phyloP scores from a whole-genome alignment of 1,140 invertebrate genomes.

The Cherax quadricarinatus region DNA sequence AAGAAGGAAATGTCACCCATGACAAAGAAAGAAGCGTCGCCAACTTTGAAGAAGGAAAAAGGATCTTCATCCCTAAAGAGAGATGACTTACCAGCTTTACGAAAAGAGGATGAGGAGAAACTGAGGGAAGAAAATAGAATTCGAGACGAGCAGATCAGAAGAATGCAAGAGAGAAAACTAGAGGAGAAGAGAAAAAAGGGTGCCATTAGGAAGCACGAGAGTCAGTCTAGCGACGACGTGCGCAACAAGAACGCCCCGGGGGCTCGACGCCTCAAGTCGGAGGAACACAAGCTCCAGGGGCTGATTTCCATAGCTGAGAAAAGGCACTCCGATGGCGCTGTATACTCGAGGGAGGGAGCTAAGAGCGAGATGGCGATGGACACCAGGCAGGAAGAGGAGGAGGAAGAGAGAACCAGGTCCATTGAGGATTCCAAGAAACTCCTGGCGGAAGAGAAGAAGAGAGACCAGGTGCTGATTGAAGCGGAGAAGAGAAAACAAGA shows the following conservation, averaged over 20 bases:
- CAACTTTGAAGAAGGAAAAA: constrained; percentile 25
- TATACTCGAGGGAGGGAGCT: background rate
- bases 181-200: constrained; percentile 67
- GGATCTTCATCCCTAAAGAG: constrained; percentile 14
- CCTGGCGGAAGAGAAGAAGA: constrained; percentile 39
- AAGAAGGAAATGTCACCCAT: background rate
- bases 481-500: constrained; percentile 55
- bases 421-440: constrained; percentile 23
- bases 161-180: constrained; percentile 71
- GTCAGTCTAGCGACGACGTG: constrained; percentile 32
- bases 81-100: constrained; percentile 3
- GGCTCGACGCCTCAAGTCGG: constrained; percentile 49
- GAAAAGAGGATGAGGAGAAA: constrained; percentile 60
- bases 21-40: background rate
- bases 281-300: constrained; percentile 14
- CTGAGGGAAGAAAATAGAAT: constrained; percentile 66
- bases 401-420: background rate
- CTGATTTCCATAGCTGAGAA: constrained; percentile 29
- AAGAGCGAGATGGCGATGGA: background rate
- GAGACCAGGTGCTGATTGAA: constrained; percentile 19
- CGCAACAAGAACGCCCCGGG: constrained; percentile 9
- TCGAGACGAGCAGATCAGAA: constrained; percentile 72
- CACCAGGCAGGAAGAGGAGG: background rate
- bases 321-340: constrained; percentile 10
- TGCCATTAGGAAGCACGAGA: constrained; percentile 27